These are phyloP conservation scores for Acrossocheilus wenchowensis DNA, from an alignment of 2,797 vertebrate species.

Conservation along the genomic window DNA sequence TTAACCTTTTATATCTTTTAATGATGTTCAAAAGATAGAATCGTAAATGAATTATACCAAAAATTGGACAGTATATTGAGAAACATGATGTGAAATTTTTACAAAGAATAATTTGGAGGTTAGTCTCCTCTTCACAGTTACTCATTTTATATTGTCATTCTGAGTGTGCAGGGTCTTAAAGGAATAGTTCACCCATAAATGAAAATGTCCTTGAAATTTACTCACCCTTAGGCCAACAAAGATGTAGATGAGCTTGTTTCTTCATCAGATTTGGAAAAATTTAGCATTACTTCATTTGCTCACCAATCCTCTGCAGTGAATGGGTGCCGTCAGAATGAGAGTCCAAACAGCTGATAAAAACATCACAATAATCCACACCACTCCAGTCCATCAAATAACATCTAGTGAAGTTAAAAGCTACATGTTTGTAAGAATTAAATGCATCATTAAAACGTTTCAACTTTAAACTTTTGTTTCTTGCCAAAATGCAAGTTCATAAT, in stretches of 20 bases:
- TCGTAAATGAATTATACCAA: neutral
- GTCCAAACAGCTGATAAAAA: neutral
- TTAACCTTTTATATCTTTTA: slow-evolving; percentile 4
- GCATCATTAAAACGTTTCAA: neutral
- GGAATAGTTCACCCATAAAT: neutral
- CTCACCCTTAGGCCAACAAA: neutral
- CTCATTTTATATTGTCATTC: neutral
- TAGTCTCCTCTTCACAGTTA: neutral
- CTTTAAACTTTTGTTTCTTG: neutral
- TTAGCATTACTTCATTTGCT: neutral
- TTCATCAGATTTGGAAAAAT: neutral
- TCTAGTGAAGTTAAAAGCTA: neutral
- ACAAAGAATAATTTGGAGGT: neutral
- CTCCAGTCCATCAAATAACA: neutral
- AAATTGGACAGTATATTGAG: neutral
- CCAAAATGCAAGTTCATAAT: neutral
- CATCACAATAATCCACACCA: neutral
- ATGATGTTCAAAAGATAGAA: neutral
- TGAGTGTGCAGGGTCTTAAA: neutral
- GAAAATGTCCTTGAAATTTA: neutral
- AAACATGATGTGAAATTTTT: neutral
- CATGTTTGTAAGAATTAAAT: neutral
- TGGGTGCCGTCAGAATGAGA: neutral
- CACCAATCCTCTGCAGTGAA: neutral
- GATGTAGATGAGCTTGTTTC: neutral